These are phyloP conservation scores for Cercopithecus neglectus DNA, from an alignment of 2,797 vertebrate species.

Conservation along the genomic window DNA sequence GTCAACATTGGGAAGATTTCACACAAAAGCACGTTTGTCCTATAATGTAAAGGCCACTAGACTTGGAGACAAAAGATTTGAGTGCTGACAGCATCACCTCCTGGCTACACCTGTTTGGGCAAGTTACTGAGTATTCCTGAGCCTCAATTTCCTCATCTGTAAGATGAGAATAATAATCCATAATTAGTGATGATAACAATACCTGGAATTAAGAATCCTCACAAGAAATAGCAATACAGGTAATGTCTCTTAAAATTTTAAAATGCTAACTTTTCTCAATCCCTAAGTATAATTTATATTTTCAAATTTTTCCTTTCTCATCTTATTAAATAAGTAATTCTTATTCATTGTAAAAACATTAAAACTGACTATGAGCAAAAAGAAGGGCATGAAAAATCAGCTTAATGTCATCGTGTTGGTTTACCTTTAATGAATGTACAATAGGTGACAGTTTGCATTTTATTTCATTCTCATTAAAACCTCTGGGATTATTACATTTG, in stretches of 20 bases:
- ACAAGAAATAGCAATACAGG: background rate
- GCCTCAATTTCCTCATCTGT: background rate
- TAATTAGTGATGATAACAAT: background rate
- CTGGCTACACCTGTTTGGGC: background rate
- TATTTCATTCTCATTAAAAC: background rate
- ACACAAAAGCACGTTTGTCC: background rate
- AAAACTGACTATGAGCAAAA: background rate
- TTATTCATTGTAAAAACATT: background rate
- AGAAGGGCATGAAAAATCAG: conserved; percentile 9
- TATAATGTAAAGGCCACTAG: background rate
- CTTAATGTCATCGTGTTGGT: background rate
- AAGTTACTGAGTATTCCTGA: background rate
- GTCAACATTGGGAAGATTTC: background rate
- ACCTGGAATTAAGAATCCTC: background rate
- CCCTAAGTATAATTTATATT: background rate
- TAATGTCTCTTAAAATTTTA: conserved; percentile 18
- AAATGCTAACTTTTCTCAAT: background rate
- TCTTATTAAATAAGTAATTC: conserved; percentile 32
- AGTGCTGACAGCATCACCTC: background rate
- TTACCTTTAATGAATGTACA: background rate
- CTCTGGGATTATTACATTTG: conserved; percentile 11
- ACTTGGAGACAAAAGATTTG: background rate
- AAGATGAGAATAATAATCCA: background rate
- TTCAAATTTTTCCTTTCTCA: conserved; percentile 15
- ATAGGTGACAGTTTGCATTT: conserved; percentile 6